These are phyloP conservation scores for Meandrina meandrites DNA, from an alignment of 92 coral and sea anemone genomes.

Conservation along the genomic window DNA sequence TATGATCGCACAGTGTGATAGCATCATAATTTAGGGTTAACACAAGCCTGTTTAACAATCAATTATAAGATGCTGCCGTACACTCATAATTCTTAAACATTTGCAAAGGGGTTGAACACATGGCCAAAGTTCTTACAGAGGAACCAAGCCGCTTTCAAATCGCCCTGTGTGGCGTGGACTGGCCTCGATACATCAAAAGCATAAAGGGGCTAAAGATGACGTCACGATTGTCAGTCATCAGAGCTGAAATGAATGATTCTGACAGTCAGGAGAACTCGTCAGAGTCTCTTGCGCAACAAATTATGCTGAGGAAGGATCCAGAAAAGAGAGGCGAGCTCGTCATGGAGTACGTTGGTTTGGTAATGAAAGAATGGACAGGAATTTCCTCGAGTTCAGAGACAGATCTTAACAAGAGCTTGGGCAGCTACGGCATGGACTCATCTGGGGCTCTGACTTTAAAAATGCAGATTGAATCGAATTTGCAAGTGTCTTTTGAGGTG, in stretches of 20 bases:
- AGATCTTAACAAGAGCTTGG: conserved; percentile 58
- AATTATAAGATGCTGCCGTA: background rate
- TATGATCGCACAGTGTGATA: no score
- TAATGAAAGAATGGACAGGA: conserved; percentile 52
- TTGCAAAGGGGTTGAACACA: conserved; percentile 44
- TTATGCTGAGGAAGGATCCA: conserved; percentile 43
- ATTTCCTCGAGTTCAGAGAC: conserved; percentile 45
- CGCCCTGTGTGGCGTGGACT: conserved; percentile 42
- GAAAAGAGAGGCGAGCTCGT: conserved; percentile 41
- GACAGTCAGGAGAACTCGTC: conserved; percentile 23
- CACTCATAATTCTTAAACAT: background rate
- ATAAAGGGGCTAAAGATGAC: conserved; percentile 24
- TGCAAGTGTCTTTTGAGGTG: conserved; percentile 72
- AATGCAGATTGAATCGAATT: conserved; percentile 48
- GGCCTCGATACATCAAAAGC: conserved; percentile 53
- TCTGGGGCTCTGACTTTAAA: conserved; percentile 61
- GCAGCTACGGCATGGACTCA: conserved; percentile 35
- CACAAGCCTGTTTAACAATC: no score
- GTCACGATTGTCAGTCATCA: conserved; percentile 40
- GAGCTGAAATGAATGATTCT: background rate
- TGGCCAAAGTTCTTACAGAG: conserved; percentile 39
- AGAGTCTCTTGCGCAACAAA: conserved; percentile 11
- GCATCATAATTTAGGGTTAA: no score
- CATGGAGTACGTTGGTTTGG: conserved; percentile 43
- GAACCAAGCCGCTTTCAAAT: conserved; percentile 54